Base-by-base conservation (phyloP, 2,797 vertebrate genomes). In the Sebastolobus altivelis region DNA sequence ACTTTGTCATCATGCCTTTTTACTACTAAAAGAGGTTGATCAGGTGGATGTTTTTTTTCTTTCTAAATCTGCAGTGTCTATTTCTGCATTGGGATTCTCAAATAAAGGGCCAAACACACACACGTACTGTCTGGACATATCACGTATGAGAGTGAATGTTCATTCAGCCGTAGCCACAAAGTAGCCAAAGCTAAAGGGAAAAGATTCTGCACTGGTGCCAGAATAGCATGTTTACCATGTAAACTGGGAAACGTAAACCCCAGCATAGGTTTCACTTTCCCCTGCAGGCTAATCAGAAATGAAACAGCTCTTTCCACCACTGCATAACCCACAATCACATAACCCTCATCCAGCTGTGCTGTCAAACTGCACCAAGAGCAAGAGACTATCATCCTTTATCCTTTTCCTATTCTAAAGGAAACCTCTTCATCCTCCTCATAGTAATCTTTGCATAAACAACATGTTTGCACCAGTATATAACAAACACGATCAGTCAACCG, bases 201-300 rank as follows among this genome's bases (percentile, higher is more conserved):
- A 37, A 9, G 3, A n/a, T 61, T 72, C 16, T 72, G 37, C 5
- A 25, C 4, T 9, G 0, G 4, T 72, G 29, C 46, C 52, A 79
- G 22, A 77, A 84, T 66, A 75, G 33, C 38, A 65, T 54, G 58
- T 61, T 69, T 61, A 62, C 14, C 43, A 61, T 35, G 38, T 65
- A 46, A 77, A 10, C 6, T 75, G 60, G 66, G 56, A 65, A 71
- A 80, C 43, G 70, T 62, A 49, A 78, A 70, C 37, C 8, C n/a
- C 25, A 54, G 29, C 22, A 55, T 66, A 10, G 11, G 87, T 94
- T 94, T 94, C 86, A 76, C 69, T 91, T 95, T 94, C 79, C 68
- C 83, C 84, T 90, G 75, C 56, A 74, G 29, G 5, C 38, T 76
- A 70, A 84, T 38, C 29, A 67, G 80, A 94, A 85, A 85, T 87